Percentiles rank a stretch among this genome's conserved stretches.
Conservation (phyloP, 1,140 invertebrate species). For the Aphaenogaster floridana region DNA sequence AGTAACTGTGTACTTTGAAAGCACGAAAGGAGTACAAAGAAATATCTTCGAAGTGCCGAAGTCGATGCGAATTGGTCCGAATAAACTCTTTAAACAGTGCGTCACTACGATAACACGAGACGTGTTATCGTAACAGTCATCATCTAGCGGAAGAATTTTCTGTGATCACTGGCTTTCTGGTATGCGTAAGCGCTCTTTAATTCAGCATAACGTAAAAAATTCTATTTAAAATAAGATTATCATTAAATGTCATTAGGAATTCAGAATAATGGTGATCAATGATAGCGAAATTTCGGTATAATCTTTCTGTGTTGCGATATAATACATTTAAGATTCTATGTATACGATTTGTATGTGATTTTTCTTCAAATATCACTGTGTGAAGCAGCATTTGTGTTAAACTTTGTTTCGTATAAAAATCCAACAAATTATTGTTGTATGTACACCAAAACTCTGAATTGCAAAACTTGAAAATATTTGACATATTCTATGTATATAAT, state of each 20-base stretch:
- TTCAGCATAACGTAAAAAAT: not conserved
- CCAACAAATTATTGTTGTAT: not conserved
- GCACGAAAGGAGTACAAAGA: not conserved
- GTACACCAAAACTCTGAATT: not conserved
- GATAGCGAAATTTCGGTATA: not conserved
- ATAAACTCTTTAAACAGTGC: not conserved
- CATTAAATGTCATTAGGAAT: not conserved
- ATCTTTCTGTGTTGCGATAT: not conserved
- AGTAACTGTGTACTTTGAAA: not conserved
- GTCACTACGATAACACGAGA: not conserved
- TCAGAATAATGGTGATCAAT: not conserved
- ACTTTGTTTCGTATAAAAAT: not conserved
- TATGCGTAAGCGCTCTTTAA: not conserved
- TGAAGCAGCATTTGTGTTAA: not conserved
- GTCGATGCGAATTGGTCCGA: not conserved
- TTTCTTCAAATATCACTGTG: not conserved
- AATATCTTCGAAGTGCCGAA: not conserved
- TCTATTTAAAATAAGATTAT: not conserved
- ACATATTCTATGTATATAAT: not conserved
- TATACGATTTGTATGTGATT: not conserved
- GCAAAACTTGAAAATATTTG: not conserved
- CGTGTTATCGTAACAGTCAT: not conserved
- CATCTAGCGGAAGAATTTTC: slow-evolving; percentile 3
- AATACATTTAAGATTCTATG: not conserved
- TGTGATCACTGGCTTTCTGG: not conserved